Evolutionary conservation across 2,797 vertebrate genomes (phyloP), one percentile per base, ranked within the genome.

Genomic region (Luscinia luscinia): DNA sequence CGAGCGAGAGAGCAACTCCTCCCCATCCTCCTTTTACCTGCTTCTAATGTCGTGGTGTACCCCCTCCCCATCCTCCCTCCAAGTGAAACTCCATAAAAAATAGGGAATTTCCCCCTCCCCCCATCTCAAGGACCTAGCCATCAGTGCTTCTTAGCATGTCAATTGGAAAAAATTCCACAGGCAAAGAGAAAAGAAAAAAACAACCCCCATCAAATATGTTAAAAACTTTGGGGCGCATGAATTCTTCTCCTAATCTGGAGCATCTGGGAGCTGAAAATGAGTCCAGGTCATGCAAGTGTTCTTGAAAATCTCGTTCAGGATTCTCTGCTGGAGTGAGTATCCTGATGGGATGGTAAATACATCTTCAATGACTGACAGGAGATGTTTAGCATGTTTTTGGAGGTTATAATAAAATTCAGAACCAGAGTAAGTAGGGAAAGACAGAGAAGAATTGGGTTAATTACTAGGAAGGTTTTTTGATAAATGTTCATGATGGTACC

Each of bases 361-460:
- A 88, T 45, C 45, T 86, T 51, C 69, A 40, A 30, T 48, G 69
- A 46, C 72, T 57, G 58, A 63, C 52, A 68, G 38, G 73, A 90
- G 73, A 62, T 36, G 24, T 66, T 72, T 17, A 66, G 26, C 46
- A 66, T 40, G 36, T 81, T 93, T 66, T 77, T 78, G 8, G 34
- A 63, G 45, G 36, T 73, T 88, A 17, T 45, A 32, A 67, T 12
- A 45, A 63, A 46, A 46, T 70, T 75, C 46, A 84, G 73, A 90
- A 40, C 36, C 30, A 48, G 55, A 85, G 18, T 48, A 67, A 75
- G 27, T 13, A 9, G 11, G 16, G 20, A 7, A 38, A 57, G 87
- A 83, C n/a, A 92, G 62, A 90, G 75, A 89, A 86, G 62, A 91
- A 87, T 34, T 51, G 52, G 6, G 12, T 72, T 91, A 83, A 95